Evolutionary conservation across 2,113 vertebrate species (phyloP), one percentile per base, ranked within the genome.

Genomic region (Protobothrops flavoviridis): DNA sequence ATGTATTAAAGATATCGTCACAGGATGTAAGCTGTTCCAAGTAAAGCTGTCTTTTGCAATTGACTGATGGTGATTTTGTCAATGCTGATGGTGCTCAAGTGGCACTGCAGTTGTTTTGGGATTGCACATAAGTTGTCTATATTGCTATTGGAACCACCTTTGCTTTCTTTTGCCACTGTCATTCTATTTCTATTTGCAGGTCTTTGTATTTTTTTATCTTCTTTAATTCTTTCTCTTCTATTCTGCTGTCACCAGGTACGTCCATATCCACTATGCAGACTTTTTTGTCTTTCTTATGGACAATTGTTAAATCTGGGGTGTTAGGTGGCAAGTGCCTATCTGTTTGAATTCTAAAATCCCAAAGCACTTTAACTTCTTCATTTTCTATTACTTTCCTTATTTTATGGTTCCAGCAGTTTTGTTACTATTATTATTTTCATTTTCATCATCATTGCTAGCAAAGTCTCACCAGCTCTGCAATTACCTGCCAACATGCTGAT

Each of bases 401-500:
- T 69, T 69, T 69, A 69, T 69, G n/a, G 29, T 69, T n/a, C 64
- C 64, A 69, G 64, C 29, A 69, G 64, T 88, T 88, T 53, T 29
- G 24, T 88, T 88, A 81, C 33, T 81, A 43, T 81, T 86, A 29
- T 48, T 59, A 89, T 89, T 39, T 24, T 43, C 43, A 59, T 89
- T 33, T 64, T 26, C 43, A 90, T 21, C 50, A 23, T 53, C 50
- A 39, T 50, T 39, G n/a, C 5, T 12, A 57, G 29, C 20, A 21
- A 56, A 56, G 9, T n/a, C 52, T 87, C 26, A 57, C 43, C 4
- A 23, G 55, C 13, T 55, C 20, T 74, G 53, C 45, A 57, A 43
- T 89, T n/a, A 57, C 87, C 94, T 95, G 95, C 94, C 92, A 96
- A 95, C 86, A 93, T 94, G 95, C 95, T 96, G 94, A 96, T 96